These are phyloP conservation scores for Pyrrhia umbra DNA, from an alignment of 2,888 invertebrate genomes.

Conservation along the genomic window DNA sequence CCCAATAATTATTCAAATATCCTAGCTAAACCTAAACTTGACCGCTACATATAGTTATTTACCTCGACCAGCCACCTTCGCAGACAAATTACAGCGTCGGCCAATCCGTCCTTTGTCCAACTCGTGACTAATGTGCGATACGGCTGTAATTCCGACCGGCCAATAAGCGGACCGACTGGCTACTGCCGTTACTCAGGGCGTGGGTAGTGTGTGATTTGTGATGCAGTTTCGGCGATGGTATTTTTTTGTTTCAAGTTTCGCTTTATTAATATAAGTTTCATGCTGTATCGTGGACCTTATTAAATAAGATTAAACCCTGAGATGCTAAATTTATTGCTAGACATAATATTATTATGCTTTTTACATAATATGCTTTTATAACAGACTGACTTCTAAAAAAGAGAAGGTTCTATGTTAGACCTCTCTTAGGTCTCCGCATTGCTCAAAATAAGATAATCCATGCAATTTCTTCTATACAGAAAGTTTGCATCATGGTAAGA, in stretches of 20 bases:
- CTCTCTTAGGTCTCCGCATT: too few relatives aligned
- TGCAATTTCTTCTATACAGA: too few relatives aligned
- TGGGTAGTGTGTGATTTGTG: conserved; percentile 50
- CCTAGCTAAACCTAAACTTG: conserved; percentile 12
- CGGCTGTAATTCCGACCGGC: conserved; percentile 56
- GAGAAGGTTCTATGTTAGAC: too few relatives aligned
- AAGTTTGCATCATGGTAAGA: too few relatives aligned
- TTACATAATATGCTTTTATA: too few relatives aligned
- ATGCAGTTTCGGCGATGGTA: conserved; percentile 25
- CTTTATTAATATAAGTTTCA: neutral
- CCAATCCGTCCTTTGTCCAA: conserved; percentile 63
- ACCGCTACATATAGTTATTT: conserved; percentile 31
- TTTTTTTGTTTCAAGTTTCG: conserved; percentile 1
- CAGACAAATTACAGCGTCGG: conserved; percentile 64
- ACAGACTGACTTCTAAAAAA: too few relatives aligned
- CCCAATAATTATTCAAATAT: conserved; percentile 17
- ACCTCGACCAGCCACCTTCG: conserved; percentile 29
- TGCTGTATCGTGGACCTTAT: too few relatives aligned
- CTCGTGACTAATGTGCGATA: conserved; percentile 59
- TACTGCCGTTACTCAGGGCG: conserved; percentile 50
- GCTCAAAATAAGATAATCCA: too few relatives aligned
- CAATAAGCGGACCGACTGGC: conserved; percentile 57
- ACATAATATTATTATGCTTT: too few relatives aligned
- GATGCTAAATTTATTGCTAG: too few relatives aligned
- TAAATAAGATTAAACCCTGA: too few relatives aligned